phyloP scores from a whole-genome alignment of 2,888 invertebrate genomes.

The Papilio gigon region DNA sequence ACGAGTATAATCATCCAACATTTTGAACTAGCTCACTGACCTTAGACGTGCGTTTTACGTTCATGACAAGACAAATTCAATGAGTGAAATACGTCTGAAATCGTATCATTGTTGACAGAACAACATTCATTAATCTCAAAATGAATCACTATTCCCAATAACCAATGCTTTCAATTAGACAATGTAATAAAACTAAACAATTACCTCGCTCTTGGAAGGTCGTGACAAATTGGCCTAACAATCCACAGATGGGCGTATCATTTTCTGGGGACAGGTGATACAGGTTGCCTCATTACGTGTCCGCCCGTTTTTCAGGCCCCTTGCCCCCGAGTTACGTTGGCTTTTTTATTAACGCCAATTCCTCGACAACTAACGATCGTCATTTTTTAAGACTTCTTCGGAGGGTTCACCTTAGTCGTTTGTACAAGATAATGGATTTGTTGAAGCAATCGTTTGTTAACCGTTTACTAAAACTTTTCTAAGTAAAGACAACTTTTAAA shows the following conservation, averaged over 20 bases:
- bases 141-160: neutral
- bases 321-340: slow-evolving; percentile 62
- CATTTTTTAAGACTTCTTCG: slow-evolving; percentile 61
- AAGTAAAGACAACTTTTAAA: neutral
- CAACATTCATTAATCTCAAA: neutral
- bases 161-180: neutral
- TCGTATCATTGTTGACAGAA: too few species aligned
- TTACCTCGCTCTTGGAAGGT: slow-evolving; percentile 10
- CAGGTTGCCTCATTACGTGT: slow-evolving; percentile 70
- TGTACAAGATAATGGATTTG: slow-evolving; percentile 45
- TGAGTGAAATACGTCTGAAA: neutral
- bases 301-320: slow-evolving; percentile 74
- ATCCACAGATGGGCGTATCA: slow-evolving; percentile 58
- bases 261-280: slow-evolving; percentile 66
- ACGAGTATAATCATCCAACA: neutral
- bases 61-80: neutral
- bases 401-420: slow-evolving; percentile 49
- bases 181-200: slow-evolving; percentile 21
- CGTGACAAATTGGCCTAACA: slow-evolving; percentile 44
- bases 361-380: slow-evolving; percentile 69
- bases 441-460: slow-evolving; percentile 30
- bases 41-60: neutral
- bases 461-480: neutral
- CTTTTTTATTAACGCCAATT: slow-evolving; percentile 78
- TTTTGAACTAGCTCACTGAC: neutral